Evolutionary conservation across 2,113 vertebrate species (phyloP).

Genomic region (Lutjanus erythropterus): DNA sequence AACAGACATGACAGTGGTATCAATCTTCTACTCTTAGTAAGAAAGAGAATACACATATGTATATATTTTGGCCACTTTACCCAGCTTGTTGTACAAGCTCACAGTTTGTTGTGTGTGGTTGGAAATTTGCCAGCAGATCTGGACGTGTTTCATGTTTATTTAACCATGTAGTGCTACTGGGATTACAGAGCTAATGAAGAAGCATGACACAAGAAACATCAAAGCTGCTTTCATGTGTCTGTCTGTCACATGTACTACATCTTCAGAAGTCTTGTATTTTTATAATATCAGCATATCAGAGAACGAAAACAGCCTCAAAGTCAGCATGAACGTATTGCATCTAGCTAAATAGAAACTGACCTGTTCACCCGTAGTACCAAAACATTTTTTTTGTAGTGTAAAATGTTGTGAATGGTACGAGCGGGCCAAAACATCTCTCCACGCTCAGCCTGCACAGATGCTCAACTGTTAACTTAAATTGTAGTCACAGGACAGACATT

Average conservation of each 20-base stretch:
- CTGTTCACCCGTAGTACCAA: not conserved
- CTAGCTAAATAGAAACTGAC: no score
- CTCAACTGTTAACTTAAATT: constrained; percentile 10
- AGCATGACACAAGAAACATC: not conserved
- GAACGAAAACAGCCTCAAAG: not conserved
- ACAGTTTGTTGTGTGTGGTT: not conserved
- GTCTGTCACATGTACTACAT: not conserved
- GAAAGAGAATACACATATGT: not conserved
- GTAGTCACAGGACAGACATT: constrained; percentile 54
- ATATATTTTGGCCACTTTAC: no score
- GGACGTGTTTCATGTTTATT: not conserved
- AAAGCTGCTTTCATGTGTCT: not conserved
- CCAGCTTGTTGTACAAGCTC: no score
- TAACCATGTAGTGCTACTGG: not conserved
- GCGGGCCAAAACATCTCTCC: not conserved
- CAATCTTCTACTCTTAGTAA: not conserved
- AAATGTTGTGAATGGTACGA: not conserved
- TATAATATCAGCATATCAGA: not conserved
- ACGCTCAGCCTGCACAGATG: not conserved
- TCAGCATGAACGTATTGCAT: no score
- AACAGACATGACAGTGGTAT: not conserved
- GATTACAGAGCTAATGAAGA: not conserved
- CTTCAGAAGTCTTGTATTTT: not conserved
- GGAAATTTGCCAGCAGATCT: not conserved
- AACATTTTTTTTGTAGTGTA: not conserved